Evolutionary conservation across 2,797 vertebrate species (phyloP), one percentile per base, ranked within the genome.

Genomic region (Petrocephalus sullivani): DNA sequence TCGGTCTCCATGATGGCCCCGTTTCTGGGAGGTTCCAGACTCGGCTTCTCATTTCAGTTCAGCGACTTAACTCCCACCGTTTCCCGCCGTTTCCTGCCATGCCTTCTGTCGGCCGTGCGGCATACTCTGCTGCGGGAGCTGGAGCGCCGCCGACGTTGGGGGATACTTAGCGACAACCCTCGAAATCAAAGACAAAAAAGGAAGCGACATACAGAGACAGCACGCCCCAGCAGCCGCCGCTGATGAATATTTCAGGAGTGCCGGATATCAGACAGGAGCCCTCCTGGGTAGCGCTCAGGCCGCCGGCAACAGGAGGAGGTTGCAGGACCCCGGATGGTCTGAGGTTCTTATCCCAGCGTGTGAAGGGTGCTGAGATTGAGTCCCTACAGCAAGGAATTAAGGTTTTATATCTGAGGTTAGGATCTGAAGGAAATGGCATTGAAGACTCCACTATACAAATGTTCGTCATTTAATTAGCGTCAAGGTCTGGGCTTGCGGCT

Each of bases 211-310:
- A 75, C 67, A 75, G 33, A 88, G 61, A 60, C 51, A 89, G 89
- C 89, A 86, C 71, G 87, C 86, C 89, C 23, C 87, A 89, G 90
- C 90, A 90, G 88, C 82, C 88, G 46, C 61, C 16, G 81, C 67
- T 83, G 89, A 86, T 89, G 83, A 86, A 60, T 87, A 82, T 90
- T 90, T 89, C 54, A 89, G 64, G 85, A 82, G 61, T 33, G 21
- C 19, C 10, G 37, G 64, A 41, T 78, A 81, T 19, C n/a, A 41
- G 61, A 67, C 23, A 21, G 23, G 61, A 67, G 23, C 23, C 7
- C 2, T 14, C 14, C 41, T 6, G 78, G 41, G 41, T 19, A n/a
- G n/a, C 19, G 21, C 16, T 83, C 78, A 83, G 49, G 41, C 41
- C 19, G 46, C 61, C 87, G 5, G 0, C 49, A 78, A 78, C 87